Evolutionary conservation across 2,888 invertebrate species (phyloP).

Genomic region (Scaptomyza caliginosa): DNA sequence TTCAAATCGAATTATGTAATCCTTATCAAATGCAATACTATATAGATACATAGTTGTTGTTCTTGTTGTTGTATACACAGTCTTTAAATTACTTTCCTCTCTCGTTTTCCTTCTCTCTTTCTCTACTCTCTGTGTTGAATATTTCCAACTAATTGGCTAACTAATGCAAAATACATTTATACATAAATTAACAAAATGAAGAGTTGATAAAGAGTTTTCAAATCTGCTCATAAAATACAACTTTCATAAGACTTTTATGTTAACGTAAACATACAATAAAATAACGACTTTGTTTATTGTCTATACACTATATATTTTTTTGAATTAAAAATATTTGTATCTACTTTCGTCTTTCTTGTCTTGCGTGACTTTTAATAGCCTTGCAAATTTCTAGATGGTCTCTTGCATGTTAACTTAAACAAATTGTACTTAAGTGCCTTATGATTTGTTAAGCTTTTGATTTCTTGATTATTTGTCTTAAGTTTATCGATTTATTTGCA

Average conservation of each 20-base stretch:
- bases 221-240: neutral
- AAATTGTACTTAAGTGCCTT: conserved; percentile 28
- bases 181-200: neutral
- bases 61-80: conserved; percentile 79
- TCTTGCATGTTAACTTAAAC: conserved; percentile 60
- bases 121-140: conserved; percentile 14
- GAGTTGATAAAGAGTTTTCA: neutral
- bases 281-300: conserved; percentile 22
- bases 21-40: conserved; percentile 58
- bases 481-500: conserved; percentile 51
- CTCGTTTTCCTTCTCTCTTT: conserved; percentile 8
- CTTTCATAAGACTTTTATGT: neutral
- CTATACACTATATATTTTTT: conserved; percentile 25
- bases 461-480: conserved; percentile 9
- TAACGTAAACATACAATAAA: conserved; percentile 2
- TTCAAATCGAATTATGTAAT: conserved; percentile 53
- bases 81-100: conserved; percentile 13
- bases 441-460: conserved; percentile 21
- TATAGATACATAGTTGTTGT: conserved; percentile 79
- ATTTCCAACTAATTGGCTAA: conserved; percentile 2
- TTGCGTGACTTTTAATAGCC: conserved; percentile 70
- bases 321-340: conserved; percentile 10
- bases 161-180: neutral
- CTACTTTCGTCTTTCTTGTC: conserved; percentile 55
- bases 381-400: conserved; percentile 67